Base-by-base conservation (phyloP, 2,113 vertebrate genomes). In the Tamias sibiricus region DNA sequence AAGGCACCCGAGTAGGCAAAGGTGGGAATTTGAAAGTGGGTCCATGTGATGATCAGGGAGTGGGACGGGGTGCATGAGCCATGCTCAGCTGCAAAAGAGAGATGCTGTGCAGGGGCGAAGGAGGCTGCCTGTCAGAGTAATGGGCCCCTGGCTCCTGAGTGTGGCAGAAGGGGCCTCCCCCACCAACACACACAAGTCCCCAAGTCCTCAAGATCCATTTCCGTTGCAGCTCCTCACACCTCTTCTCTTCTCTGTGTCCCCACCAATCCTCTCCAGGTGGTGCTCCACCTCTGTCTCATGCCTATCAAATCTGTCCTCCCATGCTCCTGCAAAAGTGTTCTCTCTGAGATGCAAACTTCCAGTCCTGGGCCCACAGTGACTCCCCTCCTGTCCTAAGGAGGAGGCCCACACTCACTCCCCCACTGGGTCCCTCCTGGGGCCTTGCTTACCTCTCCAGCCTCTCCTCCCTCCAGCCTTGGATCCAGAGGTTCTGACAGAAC, bases 191-290 rank as follows among this genome's bases (percentile, higher is more conserved):
- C 30, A 26, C 24, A 69, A 3, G 20, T 74, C 28, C 59, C 74
- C 66, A 52, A 35, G 17, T 64, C 76, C 49, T 59, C 0, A 44
- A 40, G 57, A 44, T 44, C 44, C 4, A 0, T 19, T 13, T 30
- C 37, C 32, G 4, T 57, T n/a, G 2, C 2, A 17, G 0, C 64
- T 1, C 0, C n/a, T 79, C 75, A 28, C 16, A 2, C 30, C 44
- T 40, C 6, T 52, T 9, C 1, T 19, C 42, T 19, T 72, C 62
- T 82, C 37, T 92, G 44, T 40, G 4, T 40, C 64, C 47, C 32
- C 3, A 8, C 54, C 35, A 5, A 0, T 19, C 13, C 54, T 87
- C 30, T 86, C 42, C 62, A 22, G 66, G 9, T 20, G 28, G 11
- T 52, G n/a, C 28, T 47, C 76, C 20, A 35, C 28, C 13, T 19